Evolutionary conservation across 2,888 invertebrate genomes (phyloP), one percentile per base, ranked within the genome.

Genomic region (Scaptomyza cyrtandrae): DNA sequence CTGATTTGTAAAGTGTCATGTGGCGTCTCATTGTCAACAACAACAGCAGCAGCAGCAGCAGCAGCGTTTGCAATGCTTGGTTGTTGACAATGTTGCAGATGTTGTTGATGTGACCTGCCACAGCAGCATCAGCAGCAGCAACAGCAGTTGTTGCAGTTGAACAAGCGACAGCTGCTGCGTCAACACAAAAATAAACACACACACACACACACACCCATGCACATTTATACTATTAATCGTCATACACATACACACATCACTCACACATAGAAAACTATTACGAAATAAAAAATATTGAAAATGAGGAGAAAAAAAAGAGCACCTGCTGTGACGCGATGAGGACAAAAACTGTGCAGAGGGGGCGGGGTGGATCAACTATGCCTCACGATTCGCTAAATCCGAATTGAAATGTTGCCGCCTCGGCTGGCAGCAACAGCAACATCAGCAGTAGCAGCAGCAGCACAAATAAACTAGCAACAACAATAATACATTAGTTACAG

Each of bases 401-500:
- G 80, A 83, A 88, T 88, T 84, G 86, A 86, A 88, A 88, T 80
- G 83, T 86, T 83, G 70, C 76, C 76, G 63, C 48, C 66, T 86
- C 83, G 86, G 76, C 66, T 75, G 68, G 48, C 66, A 67, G 69
- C 63, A 64, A 53, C 45, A 64, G 39, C 54, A 54, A 11, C 19
- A 44, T 19, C 19, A 19, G 19, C 19, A 19, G 19, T 19, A 19
- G 19, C 19, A 52, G 1, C 55, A 56, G 27, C 59, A 45, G 11
- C 37, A 49, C n/a, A 41, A 46, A 45, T 31, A 62, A 50, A 46
- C 53, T 35, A 64, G 9, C 57, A 53, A 39, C 46, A 54, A 71
- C 62, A 58, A 59, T 67, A 76, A 71, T 52, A 76, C 59, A 77
- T 75, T 72, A 76, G 77, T 75, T 71, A 67, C 78, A 77, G 62